A percentile compares a stretch with the other conserved stretches of the same genome.
Conservation (phyloP, 1,140 invertebrate genomes). For the Rhyzopertha dominica region DNA sequence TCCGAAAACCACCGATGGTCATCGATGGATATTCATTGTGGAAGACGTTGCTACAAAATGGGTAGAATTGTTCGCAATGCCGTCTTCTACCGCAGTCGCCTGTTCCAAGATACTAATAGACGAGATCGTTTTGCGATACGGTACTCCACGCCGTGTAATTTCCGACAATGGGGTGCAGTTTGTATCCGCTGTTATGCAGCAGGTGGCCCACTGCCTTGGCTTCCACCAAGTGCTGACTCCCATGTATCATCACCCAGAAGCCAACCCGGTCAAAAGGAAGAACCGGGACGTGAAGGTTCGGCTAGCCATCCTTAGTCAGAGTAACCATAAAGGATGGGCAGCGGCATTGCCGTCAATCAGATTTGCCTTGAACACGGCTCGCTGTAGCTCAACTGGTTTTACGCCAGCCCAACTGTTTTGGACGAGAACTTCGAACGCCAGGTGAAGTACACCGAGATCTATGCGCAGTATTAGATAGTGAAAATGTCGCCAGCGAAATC, state of each 20-base stretch:
- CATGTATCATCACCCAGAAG: slow-evolving; percentile 37
- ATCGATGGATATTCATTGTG: slow-evolving; percentile 7
- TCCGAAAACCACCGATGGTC: slow-evolving; percentile 11
- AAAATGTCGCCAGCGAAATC: slow-evolving; percentile 29
- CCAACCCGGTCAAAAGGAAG: slow-evolving; percentile 40
- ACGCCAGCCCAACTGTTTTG: slow-evolving; percentile 42
- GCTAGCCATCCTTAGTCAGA: slow-evolving; percentile 25
- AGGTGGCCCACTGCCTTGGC: slow-evolving; percentile 21
- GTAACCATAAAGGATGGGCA: slow-evolving; percentile 40
- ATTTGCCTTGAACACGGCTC: slow-evolving; percentile 44
- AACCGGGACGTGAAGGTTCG: slow-evolving; percentile 41
- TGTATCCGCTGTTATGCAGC: slow-evolving; percentile 23
- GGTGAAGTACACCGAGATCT: slow-evolving; percentile 28
- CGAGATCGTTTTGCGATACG: slow-evolving; percentile 4
- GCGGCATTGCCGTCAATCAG: slow-evolving; percentile 34
- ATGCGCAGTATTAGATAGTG: slow-evolving; percentile 20
- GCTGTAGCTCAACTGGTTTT: slow-evolving; percentile 40
- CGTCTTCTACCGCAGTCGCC: not conserved
- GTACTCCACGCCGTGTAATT: slow-evolving; percentile 1
- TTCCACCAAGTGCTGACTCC: slow-evolving; percentile 33
- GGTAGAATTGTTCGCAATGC: not conserved
- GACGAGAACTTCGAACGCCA: slow-evolving; percentile 25
- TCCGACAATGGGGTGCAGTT: slow-evolving; percentile 8
- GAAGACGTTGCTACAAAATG: slow-evolving; percentile 7
- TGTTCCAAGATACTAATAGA: not conserved